phyloP scores from a whole-genome alignment of 2,113 vertebrate species.

The Ophthalmolycus amberensis region DNA sequence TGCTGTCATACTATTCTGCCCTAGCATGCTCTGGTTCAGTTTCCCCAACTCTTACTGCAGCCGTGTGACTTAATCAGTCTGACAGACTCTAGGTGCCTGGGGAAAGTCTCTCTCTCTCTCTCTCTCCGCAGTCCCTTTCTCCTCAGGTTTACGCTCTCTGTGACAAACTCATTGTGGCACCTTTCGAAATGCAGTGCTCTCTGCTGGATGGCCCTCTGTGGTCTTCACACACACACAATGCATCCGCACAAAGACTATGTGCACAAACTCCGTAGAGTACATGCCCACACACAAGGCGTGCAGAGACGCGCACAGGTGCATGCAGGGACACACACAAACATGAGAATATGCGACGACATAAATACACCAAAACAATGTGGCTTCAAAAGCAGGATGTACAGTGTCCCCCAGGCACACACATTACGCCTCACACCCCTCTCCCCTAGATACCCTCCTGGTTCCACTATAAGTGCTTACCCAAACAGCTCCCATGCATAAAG shows the following conservation, averaged over 20 bases:
- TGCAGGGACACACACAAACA: background rate
- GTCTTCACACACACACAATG: slow-evolving; percentile 59
- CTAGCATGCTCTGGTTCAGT: slow-evolving; percentile 77
- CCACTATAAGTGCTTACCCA: slow-evolving; percentile 42
- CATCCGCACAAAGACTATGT: slow-evolving; percentile 39
- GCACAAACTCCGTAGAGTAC: slow-evolving; percentile 44
- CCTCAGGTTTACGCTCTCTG: slow-evolving; percentile 83
- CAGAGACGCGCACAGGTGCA: slow-evolving; percentile 40
- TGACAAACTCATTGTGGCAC: slow-evolving; percentile 92
- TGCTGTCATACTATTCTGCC: slow-evolving; percentile 66
- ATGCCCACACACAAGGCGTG: slow-evolving; percentile 39
- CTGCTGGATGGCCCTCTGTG: slow-evolving; percentile 58
- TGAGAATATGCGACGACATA: slow-evolving; percentile 19
- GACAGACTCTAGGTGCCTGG: slow-evolving; percentile 90
- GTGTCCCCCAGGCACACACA: slow-evolving; percentile 21
- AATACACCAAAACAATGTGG: slow-evolving; percentile 38
- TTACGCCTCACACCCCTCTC: slow-evolving; percentile 45
- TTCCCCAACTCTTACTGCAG: slow-evolving; percentile 80
- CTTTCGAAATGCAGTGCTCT: slow-evolving; percentile 79
- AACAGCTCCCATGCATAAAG: slow-evolving; percentile 42
- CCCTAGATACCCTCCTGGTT: slow-evolving; percentile 25
- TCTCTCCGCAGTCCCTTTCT: slow-evolving; percentile 81
- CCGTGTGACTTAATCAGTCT: slow-evolving; percentile 89
- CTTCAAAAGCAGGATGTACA: slow-evolving; percentile 27
- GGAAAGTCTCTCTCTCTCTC: slow-evolving; percentile 76